phyloP scores from a whole-genome alignment of 1,140 invertebrate species.

The Hyposmocoma kahamanoa region DNA sequence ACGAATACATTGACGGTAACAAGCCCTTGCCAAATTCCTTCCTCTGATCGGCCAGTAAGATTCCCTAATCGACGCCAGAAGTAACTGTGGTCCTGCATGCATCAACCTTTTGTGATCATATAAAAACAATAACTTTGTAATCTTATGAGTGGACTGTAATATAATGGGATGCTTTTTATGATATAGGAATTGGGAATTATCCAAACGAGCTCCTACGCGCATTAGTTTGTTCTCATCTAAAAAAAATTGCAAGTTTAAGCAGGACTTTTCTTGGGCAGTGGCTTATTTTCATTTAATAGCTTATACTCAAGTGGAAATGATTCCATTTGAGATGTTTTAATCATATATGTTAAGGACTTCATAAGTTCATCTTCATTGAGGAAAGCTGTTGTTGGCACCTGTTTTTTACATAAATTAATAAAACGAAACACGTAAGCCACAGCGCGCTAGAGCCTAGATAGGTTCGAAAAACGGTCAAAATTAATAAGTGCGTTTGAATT shows the following conservation, averaged over 20 bases:
- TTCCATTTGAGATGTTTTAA: background rate
- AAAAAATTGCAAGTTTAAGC: background rate
- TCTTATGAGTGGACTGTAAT: background rate
- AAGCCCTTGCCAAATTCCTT: conserved; percentile 13
- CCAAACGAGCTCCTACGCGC: background rate
- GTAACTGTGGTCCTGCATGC: conserved; percentile 5
- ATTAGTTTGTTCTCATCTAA: conserved; percentile 1
- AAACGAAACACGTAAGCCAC: background rate
- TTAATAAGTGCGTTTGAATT: too few relatives aligned
- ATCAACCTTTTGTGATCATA: background rate
- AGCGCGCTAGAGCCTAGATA: background rate
- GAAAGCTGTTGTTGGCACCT: background rate
- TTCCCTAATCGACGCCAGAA: conserved; percentile 3
- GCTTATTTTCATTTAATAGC: background rate
- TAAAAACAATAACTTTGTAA: background rate
- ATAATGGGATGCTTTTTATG: conserved; percentile 7
- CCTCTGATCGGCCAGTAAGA: conserved; percentile 5
- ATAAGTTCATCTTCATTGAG: background rate
- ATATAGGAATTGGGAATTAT: background rate
- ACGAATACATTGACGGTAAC: background rate
- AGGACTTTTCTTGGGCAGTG: conserved; percentile 2
- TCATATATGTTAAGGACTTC: background rate
- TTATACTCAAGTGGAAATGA: background rate
- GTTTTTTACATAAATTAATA: background rate
- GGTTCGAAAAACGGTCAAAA: too few relatives aligned